phyloP scores from a whole-genome alignment of 53 echinoderm and acorn worm species.

The Holothuria scabra region DNA sequence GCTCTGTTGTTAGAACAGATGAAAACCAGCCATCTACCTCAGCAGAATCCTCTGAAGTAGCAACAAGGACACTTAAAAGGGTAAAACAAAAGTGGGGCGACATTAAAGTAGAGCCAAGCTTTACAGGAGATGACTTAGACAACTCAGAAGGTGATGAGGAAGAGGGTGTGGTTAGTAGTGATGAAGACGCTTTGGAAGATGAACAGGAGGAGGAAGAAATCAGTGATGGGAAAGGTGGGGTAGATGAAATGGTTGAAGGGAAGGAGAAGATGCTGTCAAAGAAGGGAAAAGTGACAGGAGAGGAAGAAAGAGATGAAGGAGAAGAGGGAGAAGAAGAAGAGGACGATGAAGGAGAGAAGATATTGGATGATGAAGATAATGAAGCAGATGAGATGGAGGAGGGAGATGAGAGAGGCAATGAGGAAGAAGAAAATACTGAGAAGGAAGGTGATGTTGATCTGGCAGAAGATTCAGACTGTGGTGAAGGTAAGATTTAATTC shows the following conservation, averaged over 20 bases:
- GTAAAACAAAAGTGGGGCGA: constrained; percentile 83
- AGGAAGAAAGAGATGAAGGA: not conserved
- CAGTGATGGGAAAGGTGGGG: constrained; percentile 18
- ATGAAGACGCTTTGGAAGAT: not conserved
- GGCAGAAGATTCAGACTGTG: not conserved
- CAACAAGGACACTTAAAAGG: constrained; percentile 36
- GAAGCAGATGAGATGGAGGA: constrained; percentile 51
- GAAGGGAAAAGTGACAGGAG: not conserved
- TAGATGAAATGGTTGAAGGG: not conserved
- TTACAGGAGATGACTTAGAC: constrained; percentile 70
- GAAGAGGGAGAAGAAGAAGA: constrained; percentile 18
- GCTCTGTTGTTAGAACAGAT: constrained; percentile 12
- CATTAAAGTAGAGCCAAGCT: constrained; percentile 75
- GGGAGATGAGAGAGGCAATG: not conserved
- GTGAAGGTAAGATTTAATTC: not conserved
- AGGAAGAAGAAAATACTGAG: not conserved
- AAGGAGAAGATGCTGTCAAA: not conserved
- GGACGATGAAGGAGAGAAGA: no score
- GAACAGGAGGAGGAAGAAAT: constrained; percentile 31
- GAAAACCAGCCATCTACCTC: not conserved
- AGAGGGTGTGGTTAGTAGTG: not conserved
- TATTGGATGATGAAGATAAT: constrained; percentile 17
- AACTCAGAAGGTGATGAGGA: constrained; percentile 38
- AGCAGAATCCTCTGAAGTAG: not conserved
- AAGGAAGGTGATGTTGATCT: not conserved